Conservation (phyloP, 1,140 invertebrate species). For the Pseudomyrmex sp. region DNA sequence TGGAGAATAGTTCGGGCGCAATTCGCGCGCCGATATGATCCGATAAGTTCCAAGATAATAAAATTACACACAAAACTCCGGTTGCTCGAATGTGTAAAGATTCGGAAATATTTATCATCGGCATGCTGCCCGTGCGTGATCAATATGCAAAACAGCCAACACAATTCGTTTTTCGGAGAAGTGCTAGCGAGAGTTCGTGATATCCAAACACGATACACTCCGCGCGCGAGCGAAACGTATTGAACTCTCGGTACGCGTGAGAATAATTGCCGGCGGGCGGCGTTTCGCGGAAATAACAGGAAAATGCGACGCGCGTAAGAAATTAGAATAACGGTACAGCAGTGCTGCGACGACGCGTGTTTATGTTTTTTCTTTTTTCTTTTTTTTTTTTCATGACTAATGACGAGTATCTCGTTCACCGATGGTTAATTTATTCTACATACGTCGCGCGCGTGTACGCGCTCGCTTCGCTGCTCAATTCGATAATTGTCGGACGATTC, state of each 20-base stretch:
- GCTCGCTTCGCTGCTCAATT: constrained; percentile 65
- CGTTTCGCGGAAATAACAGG: constrained; percentile 51
- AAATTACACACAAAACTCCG: too few species aligned
- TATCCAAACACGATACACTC: constrained; percentile 18
- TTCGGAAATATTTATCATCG: not conserved
- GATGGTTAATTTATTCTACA: constrained; percentile 67
- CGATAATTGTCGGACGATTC: constrained; percentile 68
- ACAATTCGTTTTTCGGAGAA: constrained; percentile 6
- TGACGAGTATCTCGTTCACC: constrained; percentile 52
- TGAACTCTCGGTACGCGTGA: constrained; percentile 36
- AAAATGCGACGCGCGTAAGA: constrained; percentile 56
- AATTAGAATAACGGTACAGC: constrained; percentile 53
- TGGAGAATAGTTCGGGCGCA: not conserved
- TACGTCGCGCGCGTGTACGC: constrained; percentile 52
- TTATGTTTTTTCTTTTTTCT: constrained; percentile 25
- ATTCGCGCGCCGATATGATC: not conserved
- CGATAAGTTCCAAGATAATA: not conserved
- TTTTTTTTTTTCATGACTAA: constrained; percentile 42
- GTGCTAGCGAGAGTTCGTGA: not conserved
- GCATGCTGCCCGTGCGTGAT: not conserved
- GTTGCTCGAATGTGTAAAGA: not conserved
- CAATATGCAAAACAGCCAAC: not conserved
- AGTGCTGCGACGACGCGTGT: not conserved
- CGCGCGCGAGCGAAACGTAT: constrained; percentile 3
- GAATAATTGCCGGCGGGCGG: constrained; percentile 40